Base-by-base conservation (phyloP, 2,888 invertebrate species). In the Sceliomorpha sp. region DNA sequence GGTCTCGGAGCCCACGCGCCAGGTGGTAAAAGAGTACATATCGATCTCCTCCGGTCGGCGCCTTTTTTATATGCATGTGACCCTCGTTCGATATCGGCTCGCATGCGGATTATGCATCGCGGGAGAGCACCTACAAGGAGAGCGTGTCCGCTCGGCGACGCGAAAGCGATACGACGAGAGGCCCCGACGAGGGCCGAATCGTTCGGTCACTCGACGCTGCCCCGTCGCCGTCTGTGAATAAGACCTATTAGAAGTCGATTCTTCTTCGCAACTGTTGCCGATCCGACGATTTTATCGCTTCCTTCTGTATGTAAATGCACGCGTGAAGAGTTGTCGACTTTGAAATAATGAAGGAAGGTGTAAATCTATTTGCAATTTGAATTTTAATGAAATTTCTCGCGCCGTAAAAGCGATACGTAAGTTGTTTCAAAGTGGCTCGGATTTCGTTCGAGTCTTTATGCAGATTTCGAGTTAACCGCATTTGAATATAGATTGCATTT, bases 1-100 rank as follows among this genome's bases (percentile, higher is more conserved):
- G 48, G 15, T 12, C 13, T 14, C 44, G 44, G 8, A 15, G 50
- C 60, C 60, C 44, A 60, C 60, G 60, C 60, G 60, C 50, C 60
- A 42, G 34, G 40, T 34, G 50, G 50, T 44, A 29, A 24, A 51
- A 60, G 50, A 56, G 34, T 44, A 29, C 60, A 24, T 60, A 60
- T 60, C 17, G 60, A 60, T 60, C 50, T 44, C 37, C 36, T 29
- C 26, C 15, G 37, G 45, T 29, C 45, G 55, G 6, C 13, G 31
- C 6, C 9, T 14, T 13, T 36, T 24, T 48, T 48, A 17, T 44
- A 13, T 27, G 27, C 42, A 17, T 36, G 34, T 45, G 34, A 48
- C 12, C 15, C 58, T 40, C 40, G 58, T 27, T 29, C 39, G 32
- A 32, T 37, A 50, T 50, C 37, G 15, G 9, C 29, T 51, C 20